Conservation (phyloP, 2,113 vertebrate genomes). For the Dasypus novemcinctus region DNA sequence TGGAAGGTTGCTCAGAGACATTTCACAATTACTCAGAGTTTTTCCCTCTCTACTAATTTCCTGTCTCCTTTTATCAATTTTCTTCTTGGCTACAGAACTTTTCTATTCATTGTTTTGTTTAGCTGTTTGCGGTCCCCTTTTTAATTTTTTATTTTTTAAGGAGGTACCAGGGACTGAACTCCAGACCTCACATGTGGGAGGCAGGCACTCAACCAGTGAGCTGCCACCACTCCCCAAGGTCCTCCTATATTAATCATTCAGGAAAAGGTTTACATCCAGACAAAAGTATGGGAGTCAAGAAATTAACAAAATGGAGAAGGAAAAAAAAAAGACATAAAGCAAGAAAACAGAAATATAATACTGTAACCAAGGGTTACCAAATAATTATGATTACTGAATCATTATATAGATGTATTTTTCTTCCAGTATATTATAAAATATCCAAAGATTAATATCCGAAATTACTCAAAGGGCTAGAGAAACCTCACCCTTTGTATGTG, state of each 20-base stretch:
- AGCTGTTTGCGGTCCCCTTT: background rate
- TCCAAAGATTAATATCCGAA: too few species aligned
- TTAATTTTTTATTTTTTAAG: too few species aligned
- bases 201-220: too few species aligned
- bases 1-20: background rate
- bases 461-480: too few species aligned
- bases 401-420: too few species aligned
- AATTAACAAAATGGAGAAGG: background rate
- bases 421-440: too few species aligned
- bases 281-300: background rate
- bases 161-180: too few species aligned
- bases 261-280: background rate
- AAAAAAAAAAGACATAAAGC: background rate
- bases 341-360: background rate
- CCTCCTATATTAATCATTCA: background rate
- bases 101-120: background rate
- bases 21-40: background rate
- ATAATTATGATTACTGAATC: too few species aligned
- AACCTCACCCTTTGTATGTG: too few species aligned
- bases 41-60: background rate
- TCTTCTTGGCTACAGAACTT: slow-evolving; percentile 7
- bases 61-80: background rate
- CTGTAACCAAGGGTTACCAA: too few species aligned
- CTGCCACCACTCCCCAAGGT: background rate
- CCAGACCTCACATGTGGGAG: too few species aligned